Evolutionary conservation across 2,797 vertebrate genomes (phyloP).

Genomic region (Morelia viridis): DNA sequence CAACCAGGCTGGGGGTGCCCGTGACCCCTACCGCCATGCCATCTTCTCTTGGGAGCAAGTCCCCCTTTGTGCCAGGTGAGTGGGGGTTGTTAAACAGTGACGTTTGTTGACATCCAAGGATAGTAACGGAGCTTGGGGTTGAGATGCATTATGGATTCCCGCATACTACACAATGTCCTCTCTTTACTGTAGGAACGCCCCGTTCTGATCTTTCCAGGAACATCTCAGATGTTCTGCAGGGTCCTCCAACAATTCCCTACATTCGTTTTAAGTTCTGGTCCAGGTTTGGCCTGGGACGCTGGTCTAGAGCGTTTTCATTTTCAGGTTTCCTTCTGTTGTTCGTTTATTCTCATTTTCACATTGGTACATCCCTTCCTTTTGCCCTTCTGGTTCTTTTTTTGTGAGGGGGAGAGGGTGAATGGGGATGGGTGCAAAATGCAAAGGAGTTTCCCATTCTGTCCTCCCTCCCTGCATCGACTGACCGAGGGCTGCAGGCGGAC

Average conservation of each 20-base stretch:
- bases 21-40: neutral
- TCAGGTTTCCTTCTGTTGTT: neutral
- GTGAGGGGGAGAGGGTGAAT: neutral
- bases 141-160: neutral
- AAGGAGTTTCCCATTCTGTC: neutral
- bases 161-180: neutral
- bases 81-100: neutral
- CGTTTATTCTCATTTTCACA: too few relatives aligned
- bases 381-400: neutral
- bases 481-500: neutral
- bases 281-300: neutral
- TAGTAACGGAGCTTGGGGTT: too few relatives aligned
- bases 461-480: neutral
- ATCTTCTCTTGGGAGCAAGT: conserved; percentile 54
- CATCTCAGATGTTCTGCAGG: neutral
- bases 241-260: neutral
- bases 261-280: neutral
- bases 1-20: conserved; percentile 27
- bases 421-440: neutral
- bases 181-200: too few relatives aligned
- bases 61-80: conserved; percentile 67
- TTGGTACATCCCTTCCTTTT: neutral
- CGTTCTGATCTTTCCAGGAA: neutral
- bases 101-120: neutral
- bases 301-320: neutral